Evolutionary conservation across 2,113 vertebrate species (phyloP), one percentile per base, ranked within the genome.

Genomic region (Fukomys damarensis): DNA sequence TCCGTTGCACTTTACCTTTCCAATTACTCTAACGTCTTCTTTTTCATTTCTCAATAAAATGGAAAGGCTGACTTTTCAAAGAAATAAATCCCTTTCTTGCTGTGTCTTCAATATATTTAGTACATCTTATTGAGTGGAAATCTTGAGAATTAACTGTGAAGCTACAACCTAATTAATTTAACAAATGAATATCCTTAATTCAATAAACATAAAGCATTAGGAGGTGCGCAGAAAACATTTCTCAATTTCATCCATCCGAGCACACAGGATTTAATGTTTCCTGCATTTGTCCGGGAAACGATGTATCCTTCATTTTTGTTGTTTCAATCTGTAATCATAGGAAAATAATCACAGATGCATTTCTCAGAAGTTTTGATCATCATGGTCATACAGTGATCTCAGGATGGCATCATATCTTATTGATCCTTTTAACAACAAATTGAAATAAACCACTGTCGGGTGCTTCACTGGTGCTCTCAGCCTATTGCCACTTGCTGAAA

Each of bases 111-210:
- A n/a, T 16, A 16, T 32, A 9, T 91, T 92, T 72, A 54, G 0
- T 89, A 12, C 61, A 95, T 95, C 66, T 22, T 91, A 90, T 79
- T 65, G 91, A 98, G 28, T 70, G 6, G 7, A 93, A 95, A 58
- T 87, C 32, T 95, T 95, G 2, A 92, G 46, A 97, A 96, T 96
- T 97, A 97, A 94, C 49, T 87, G 41, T 72, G 65, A 95, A 97
- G 79, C 16, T 96, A 28, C n/a, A 96, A 56, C 72, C 19, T 89
- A n/a, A 88, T 86, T 81, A 89, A 82, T 94, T 85, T 94, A 97
- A 95, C 81, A 95, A 76, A 94, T 72, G 97, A 63, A 46, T 91
- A 90, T 66, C 66, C 59, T 24, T 95, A 96, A 28, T 92, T 95
- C 83, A 97, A 76, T 93, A 96, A 91, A 81, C 28, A 70, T 80